These are phyloP conservation scores for Lytechinus pictus DNA, from an alignment of 35 echinoderm and acorn worm species.

Conservation along the genomic window DNA sequence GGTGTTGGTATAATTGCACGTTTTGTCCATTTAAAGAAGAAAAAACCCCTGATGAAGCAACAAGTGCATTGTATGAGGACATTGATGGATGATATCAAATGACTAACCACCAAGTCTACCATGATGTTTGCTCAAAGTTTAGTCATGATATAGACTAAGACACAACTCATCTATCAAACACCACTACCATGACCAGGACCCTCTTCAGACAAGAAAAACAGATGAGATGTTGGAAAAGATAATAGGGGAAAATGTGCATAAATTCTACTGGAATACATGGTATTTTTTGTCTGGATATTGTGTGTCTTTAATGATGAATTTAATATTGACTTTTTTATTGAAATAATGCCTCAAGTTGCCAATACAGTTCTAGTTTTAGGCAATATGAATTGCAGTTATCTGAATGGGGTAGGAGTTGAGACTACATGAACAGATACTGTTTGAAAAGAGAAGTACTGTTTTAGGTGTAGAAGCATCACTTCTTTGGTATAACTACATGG, in stretches of 20 bases:
- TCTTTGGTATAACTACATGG: background rate
- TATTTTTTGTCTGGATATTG: too few species aligned
- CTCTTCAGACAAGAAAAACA: too few species aligned
- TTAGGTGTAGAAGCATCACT: conserved; percentile 5
- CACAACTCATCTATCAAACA: background rate
- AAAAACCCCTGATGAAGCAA: background rate
- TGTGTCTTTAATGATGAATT: too few species aligned
- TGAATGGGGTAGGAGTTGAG: too few species aligned
- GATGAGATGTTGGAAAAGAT: too few species aligned
- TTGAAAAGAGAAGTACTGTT: background rate
- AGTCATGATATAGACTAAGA: background rate
- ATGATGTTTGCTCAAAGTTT: background rate
- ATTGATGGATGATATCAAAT: background rate
- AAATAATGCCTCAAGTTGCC: too few species aligned
- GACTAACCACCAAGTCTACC: background rate
- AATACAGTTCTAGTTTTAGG: too few species aligned
- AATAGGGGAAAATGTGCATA: too few species aligned
- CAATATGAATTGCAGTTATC: too few species aligned
- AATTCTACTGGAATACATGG: too few species aligned
- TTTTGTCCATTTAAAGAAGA: background rate
- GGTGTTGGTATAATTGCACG: background rate
- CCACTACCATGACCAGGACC: background rate
- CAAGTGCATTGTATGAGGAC: background rate
- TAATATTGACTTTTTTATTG: too few species aligned
- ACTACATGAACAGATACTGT: too few species aligned